phyloP scores from a whole-genome alignment of 2,797 vertebrate genomes.

The Fratercula arctica region DNA sequence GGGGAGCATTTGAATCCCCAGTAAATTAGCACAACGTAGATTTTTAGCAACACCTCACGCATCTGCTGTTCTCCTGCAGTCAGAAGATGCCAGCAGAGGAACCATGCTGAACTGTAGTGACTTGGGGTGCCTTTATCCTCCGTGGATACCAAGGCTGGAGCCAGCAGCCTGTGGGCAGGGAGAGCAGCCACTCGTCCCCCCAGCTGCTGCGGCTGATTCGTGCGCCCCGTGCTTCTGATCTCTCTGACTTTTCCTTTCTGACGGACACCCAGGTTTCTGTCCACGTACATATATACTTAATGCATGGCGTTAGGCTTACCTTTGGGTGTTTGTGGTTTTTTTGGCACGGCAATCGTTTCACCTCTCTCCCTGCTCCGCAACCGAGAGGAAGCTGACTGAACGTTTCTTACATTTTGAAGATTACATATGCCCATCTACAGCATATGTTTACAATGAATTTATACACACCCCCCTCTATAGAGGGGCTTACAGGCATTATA shows the following conservation, averaged over 20 bases:
- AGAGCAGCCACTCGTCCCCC: neutral
- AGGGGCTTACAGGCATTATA: slow-evolving; percentile 33
- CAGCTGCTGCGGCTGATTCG: neutral
- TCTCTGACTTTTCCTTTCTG: neutral
- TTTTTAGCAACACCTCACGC: neutral
- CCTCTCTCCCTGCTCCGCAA: neutral
- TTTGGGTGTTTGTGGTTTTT: neutral
- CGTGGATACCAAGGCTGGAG: rapidly evolving
- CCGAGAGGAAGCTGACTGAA: neutral
- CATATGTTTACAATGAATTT: slow-evolving; percentile 37
- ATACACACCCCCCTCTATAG: slow-evolving; percentile 9
- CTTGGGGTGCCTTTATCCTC: neutral
- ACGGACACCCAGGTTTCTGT: neutral
- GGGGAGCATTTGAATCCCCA: neutral
- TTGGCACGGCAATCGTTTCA: neutral
- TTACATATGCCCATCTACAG: neutral
- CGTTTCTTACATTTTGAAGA: neutral
- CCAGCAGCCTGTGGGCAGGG: neutral
- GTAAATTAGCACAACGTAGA: neutral
- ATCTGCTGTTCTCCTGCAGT: neutral
- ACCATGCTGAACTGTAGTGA: neutral
- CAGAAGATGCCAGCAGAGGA: neutral
- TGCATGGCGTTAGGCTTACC: neutral
- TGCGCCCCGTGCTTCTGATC: rapidly evolving
- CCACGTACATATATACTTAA: neutral